Evolutionary conservation across 2,888 invertebrate genomes (phyloP).

Genomic region (Drosophila paramelanica): DNA sequence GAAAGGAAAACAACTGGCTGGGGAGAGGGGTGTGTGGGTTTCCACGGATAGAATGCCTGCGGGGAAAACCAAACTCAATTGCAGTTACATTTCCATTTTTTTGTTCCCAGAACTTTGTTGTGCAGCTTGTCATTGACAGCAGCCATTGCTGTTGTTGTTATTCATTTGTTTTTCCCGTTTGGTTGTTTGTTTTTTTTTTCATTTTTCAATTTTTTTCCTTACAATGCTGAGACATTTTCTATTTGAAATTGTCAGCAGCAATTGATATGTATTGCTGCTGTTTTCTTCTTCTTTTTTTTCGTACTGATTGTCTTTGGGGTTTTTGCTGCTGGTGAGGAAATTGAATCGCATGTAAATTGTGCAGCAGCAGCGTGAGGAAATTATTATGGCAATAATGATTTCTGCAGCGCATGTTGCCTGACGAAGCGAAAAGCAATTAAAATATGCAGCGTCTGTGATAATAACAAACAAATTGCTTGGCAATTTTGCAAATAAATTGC

Average conservation of each 20-base stretch:
- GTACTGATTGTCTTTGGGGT: slow-evolving; percentile 55
- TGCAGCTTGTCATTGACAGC: slow-evolving; percentile 55
- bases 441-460: slow-evolving; percentile 9
- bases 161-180: slow-evolving; percentile 61
- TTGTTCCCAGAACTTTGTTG: slow-evolving; percentile 50
- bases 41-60: slow-evolving; percentile 15
- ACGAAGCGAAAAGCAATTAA: slow-evolving; percentile 61
- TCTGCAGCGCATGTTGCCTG: slow-evolving; percentile 1
- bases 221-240: slow-evolving; percentile 72
- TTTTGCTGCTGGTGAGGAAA: slow-evolving; percentile 33
- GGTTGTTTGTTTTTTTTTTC: slow-evolving; percentile 26
- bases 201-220: slow-evolving; percentile 29
- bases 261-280: slow-evolving; percentile 69
- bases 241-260: slow-evolving; percentile 79
- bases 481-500: slow-evolving; percentile 43
- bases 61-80: slow-evolving; percentile 63
- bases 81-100: slow-evolving; percentile 73
- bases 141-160: slow-evolving; percentile 38
- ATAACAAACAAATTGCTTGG: slow-evolving; percentile 25
- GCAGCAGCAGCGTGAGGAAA: slow-evolving; percentile 6
- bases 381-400: slow-evolving; percentile 24
- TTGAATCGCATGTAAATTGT: slow-evolving; percentile 41
- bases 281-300: slow-evolving; percentile 35
- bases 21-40: background rate
- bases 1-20: slow-evolving; percentile 33